Percentiles rank a stretch among this genome's conserved stretches.
Conservation (phyloP, 2,888 invertebrate genomes). For the Megaustenia siamemsis region DNA sequence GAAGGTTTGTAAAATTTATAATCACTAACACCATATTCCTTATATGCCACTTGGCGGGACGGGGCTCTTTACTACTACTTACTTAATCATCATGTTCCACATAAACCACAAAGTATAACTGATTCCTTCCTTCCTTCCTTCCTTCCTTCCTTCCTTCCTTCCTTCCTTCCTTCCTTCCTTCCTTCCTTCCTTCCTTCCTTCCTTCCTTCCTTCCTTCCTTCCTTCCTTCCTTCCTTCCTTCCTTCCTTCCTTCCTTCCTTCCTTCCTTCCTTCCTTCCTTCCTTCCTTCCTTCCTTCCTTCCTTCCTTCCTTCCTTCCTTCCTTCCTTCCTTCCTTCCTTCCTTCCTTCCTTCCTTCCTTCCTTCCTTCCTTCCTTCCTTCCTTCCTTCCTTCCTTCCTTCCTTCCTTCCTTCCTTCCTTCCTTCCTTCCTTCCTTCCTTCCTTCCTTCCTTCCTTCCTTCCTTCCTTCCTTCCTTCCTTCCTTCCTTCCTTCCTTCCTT, state of each 20-base stretch:
- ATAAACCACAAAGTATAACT: too few species aligned
- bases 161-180: not conserved
- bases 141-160: not conserved
- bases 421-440: slow-evolving; percentile 23
- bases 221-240: not conserved
- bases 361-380: slow-evolving; percentile 18
- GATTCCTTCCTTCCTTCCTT: not conserved
- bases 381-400: slow-evolving; percentile 24
- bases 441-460: not conserved
- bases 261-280: slow-evolving; percentile 10
- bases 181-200: not conserved
- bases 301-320: slow-evolving; percentile 23
- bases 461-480: too few species aligned
- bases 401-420: slow-evolving; percentile 24
- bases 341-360: slow-evolving; percentile 17
- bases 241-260: slow-evolving; percentile 9
- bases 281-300: slow-evolving; percentile 9
- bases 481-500: too few species aligned
- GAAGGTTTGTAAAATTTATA: too few species aligned
- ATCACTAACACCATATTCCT: too few species aligned
- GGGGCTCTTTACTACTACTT: too few species aligned
- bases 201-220: not conserved
- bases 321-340: slow-evolving; percentile 18
- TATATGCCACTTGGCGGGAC: too few species aligned
- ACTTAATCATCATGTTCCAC: too few species aligned